A percentile compares a stretch with the other conserved stretches of the same genome.
Evolutionary conservation across 2,113 vertebrate species (phyloP).

Genomic region (Cyanoderma ruficeps): DNA sequence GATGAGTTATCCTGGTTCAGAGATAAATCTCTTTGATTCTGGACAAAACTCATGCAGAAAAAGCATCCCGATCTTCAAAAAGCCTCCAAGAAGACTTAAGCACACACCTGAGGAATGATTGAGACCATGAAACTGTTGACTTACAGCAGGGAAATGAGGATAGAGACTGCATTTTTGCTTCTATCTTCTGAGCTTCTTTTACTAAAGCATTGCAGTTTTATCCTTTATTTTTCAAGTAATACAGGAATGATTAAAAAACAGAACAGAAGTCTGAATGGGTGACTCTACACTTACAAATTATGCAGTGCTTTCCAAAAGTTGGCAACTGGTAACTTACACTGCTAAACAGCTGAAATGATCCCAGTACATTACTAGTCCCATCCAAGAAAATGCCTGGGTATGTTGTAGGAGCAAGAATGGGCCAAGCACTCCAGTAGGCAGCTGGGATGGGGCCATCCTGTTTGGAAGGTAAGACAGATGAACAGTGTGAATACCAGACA

Average conservation of each 20-base stretch:
- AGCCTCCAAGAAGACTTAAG: background rate
- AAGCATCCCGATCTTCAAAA: background rate
- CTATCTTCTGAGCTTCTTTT: background rate
- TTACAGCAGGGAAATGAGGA: background rate
- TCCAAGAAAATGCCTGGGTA: background rate
- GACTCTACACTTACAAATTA: background rate
- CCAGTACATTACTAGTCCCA: background rate
- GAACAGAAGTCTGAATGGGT: background rate
- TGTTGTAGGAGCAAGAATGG: background rate
- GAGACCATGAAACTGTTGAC: background rate
- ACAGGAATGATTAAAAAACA: background rate
- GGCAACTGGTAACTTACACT: background rate
- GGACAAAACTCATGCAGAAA: background rate
- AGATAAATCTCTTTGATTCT: background rate
- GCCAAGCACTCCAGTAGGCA: background rate
- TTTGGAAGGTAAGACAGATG: background rate
- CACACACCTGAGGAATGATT: background rate
- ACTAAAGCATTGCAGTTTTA: background rate
- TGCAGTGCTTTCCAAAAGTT: background rate
- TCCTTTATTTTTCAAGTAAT: background rate
- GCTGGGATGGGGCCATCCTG: background rate
- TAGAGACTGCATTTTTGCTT: background rate
- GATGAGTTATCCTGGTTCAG: background rate
- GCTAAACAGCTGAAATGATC: background rate
- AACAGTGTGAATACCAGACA: background rate